Evolutionary conservation across 2,113 vertebrate genomes (phyloP).

Genomic region (Alces alces): DNA sequence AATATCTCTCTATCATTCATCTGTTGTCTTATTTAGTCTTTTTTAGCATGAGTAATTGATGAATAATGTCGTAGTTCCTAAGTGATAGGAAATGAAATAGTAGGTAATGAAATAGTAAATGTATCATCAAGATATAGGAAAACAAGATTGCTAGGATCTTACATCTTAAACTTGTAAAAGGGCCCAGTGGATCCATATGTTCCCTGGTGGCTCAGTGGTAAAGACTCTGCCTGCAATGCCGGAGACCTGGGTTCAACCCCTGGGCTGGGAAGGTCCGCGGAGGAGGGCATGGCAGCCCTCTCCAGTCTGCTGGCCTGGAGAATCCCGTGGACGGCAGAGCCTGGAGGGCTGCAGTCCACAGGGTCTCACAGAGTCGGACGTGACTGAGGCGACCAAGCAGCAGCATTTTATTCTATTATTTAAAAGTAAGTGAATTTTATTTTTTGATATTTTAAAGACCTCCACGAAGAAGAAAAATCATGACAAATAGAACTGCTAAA

Average conservation of each 20-base stretch:
- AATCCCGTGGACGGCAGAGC: background rate
- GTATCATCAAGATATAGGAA: background rate
- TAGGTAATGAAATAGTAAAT: background rate
- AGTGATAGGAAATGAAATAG: background rate
- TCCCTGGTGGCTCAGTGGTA: background rate
- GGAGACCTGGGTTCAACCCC: background rate
- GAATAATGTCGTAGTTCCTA: background rate
- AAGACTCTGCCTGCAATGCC: background rate
- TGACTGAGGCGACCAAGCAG: background rate
- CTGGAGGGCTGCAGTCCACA: background rate
- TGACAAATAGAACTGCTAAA: background rate
- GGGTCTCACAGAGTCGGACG: background rate
- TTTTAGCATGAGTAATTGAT: background rate
- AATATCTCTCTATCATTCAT: background rate
- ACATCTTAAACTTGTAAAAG: background rate
- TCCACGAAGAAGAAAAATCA: background rate
- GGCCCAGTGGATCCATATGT: background rate
- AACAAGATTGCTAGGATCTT: background rate
- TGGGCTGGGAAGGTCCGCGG: background rate
- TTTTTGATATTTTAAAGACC: constrained; percentile 21
- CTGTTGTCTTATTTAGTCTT: background rate
- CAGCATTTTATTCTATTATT: background rate
- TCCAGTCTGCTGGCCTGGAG: background rate
- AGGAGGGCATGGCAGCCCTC: background rate
- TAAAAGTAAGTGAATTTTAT: background rate